Percentiles rank a stretch among this genome's conserved stretches.
These are phyloP conservation scores for Cirrhinus molitorella DNA, from an alignment of 2,797 vertebrate species.

Conservation along the genomic window DNA sequence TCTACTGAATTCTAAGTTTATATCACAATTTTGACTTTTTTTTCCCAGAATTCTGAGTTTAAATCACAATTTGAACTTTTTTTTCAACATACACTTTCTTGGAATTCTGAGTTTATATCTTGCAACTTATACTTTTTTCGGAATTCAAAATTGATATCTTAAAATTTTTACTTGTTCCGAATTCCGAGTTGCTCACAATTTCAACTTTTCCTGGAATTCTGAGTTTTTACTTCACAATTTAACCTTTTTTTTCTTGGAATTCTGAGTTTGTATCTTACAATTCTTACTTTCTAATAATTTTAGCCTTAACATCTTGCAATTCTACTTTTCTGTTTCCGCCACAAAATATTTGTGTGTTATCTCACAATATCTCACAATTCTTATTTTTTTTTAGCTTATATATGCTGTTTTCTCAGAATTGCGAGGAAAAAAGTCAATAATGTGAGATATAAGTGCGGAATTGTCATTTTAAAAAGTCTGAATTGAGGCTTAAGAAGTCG, in stretches of 20 bases:
- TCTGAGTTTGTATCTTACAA: neutral
- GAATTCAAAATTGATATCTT: too few relatives aligned
- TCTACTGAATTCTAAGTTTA: too few relatives aligned
- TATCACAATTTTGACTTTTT: too few relatives aligned
- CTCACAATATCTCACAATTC: too few relatives aligned
- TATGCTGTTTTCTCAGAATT: neutral
- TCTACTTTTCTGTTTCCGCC: neutral
- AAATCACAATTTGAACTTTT: neutral
- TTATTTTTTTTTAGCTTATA: neutral
- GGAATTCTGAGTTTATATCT: neutral
- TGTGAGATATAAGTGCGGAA: neutral
- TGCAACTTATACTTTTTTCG: fast-evolving
- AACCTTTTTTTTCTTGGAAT: neutral
- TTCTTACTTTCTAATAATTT: neutral
- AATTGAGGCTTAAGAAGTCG: neutral
- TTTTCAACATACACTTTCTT: neutral
- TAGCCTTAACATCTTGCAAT: neutral
- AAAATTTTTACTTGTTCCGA: fast-evolving
- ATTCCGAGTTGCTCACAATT: neutral
- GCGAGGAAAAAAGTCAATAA: neutral
- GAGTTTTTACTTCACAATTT: neutral
- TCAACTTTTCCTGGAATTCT: neutral
- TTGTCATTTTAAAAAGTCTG: neutral
- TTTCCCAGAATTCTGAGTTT: neutral
- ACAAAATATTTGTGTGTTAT: neutral